Base-by-base conservation (phyloP, 2,888 invertebrate genomes). In the Peribatodes rhomboidaria region DNA sequence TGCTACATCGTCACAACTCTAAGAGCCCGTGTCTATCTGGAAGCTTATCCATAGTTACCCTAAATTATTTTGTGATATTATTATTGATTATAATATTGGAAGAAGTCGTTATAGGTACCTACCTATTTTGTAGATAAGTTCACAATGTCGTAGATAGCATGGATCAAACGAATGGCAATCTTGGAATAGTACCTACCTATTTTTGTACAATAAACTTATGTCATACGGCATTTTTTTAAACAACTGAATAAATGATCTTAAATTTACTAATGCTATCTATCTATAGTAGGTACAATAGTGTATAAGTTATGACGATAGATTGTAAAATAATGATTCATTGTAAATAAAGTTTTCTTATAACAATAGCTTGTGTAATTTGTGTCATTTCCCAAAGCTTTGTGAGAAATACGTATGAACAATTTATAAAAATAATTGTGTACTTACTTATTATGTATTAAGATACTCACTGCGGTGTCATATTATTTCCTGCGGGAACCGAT, bases 1-100 rank as follows among this genome's bases (percentile, higher is more conserved):
- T 10, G 18, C 22, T n/a, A 14, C 14, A 2, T 27, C 2, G 6
- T 27, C 6, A 27, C 2, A 47, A 16, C 10, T 10, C 14, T 47
- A 6, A 14, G n/a, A 31, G 10, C 16, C 9, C n/a, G 50, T 35
- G 50, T 67, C 61, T 64, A 57, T n/a, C n/a, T 84, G 83, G 88
- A 88, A 88, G 90, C 85, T 83, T 83, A 81, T 75, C 82, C 69
- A 80, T 88, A 88, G 90, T 90, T 90, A 88, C 88, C 89, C 87
- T 92, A 92, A 92, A 90, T 92, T 90, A 92, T 90, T 73, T 90
- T 88, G 90, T 91, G 92, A 92, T 92, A 92, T 88, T 88, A 85
- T 84, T 85, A 85, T 84, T 77, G 66, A 62, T 63, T 27, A 46
- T 67, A 65, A 60, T 67, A 65, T 64, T 68, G 60, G 60, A 68